Base-by-base conservation (phyloP, 2,888 invertebrate species). In the Stenodera caucasica region DNA sequence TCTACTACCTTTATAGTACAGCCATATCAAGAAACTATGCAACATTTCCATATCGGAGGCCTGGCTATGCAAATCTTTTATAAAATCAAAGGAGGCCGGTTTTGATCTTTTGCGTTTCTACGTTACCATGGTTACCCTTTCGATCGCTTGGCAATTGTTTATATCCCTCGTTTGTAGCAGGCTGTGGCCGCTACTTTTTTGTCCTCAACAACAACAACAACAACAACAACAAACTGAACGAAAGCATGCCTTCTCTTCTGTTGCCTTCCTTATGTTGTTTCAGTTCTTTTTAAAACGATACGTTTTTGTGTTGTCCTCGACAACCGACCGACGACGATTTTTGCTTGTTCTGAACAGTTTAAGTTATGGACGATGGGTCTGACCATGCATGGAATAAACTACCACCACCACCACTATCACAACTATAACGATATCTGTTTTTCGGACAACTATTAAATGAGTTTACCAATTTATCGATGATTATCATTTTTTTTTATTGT, bases 31-130 rank as follows among this genome's bases (percentile, higher is more conserved):
- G 75, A 75, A 45, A 71, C 72, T 69, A 64, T 72, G 73, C 75
- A 75, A 74, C 77, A 79, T 79, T 79, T 78, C 79, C 79, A 79
- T 79, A 79, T 79, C 77, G 71, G 77, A 77, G 77, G n/a, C 75
- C 77, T 74, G 45, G 76, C 78, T 78, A 79, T 79, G 79, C 79
- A 79, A 79, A 79, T 79, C 75, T 72, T n/a, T n/a, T n/a, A 21
- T 29, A 71, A 73, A 77, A 77, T 78, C 78, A 77, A 78, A 78
- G 78, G n/a, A 75, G 70, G 77, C 78, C 78, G 78, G 75, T 70
- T 29, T 45, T n/a, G 45, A 45, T 45, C 45, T 21, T 45, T 45
- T 45, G 70, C 68, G 64, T 65, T n/a, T n/a, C 75, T 73, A 71
- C 76, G 75, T 76, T 76, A 74, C 77, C 74, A 76, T 76, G 76